phyloP scores from a whole-genome alignment of 2,888 invertebrate genomes.

The Chaetogeoica ovagalla region DNA sequence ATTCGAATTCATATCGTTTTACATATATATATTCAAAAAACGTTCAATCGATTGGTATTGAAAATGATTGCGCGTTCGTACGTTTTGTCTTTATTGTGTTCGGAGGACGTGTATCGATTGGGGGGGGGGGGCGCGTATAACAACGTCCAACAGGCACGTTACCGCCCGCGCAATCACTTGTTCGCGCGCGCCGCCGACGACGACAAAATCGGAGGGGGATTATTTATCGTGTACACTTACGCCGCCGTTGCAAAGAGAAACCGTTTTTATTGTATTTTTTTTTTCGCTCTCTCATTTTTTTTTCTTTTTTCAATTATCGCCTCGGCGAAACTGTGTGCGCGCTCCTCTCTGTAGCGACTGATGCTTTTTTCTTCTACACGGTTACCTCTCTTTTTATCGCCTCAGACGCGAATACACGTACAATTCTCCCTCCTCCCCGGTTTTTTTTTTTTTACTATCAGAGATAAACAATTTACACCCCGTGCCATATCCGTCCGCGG shows the following conservation, averaged over 20 bases:
- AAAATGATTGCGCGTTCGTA: no score
- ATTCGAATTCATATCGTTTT: no score
- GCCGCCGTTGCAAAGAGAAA: constrained; percentile 8
- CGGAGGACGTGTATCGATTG: constrained; percentile 50
- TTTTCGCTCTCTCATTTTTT: constrained; percentile 19
- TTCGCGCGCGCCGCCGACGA: constrained; percentile 3
- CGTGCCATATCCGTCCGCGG: background rate
- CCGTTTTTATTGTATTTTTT: constrained; percentile 30
- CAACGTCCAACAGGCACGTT: constrained; percentile 52
- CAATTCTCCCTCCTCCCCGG: background rate
- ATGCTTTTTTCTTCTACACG: constrained; percentile 7
- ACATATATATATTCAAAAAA: no score
- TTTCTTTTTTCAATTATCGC: constrained; percentile 50
- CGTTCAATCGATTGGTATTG: no score
- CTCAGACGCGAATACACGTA: constrained; percentile 44
- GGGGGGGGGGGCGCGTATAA: constrained; percentile 15
- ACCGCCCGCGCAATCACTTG: constrained; percentile 49
- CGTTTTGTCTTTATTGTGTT: constrained; percentile 29
- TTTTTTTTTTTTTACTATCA: constrained; percentile 17
- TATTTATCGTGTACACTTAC: constrained; percentile 37
- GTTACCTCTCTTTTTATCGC: constrained; percentile 35
- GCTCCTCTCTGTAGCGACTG: constrained; percentile 27
- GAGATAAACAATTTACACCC: constrained; percentile 45
- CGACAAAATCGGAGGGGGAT: constrained; percentile 4
- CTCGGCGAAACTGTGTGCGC: constrained; percentile 35